Percentiles rank a stretch among this genome's conserved stretches.
phyloP scores from a whole-genome alignment of 2,113 vertebrate species.

The Chlamydotis undulata region DNA sequence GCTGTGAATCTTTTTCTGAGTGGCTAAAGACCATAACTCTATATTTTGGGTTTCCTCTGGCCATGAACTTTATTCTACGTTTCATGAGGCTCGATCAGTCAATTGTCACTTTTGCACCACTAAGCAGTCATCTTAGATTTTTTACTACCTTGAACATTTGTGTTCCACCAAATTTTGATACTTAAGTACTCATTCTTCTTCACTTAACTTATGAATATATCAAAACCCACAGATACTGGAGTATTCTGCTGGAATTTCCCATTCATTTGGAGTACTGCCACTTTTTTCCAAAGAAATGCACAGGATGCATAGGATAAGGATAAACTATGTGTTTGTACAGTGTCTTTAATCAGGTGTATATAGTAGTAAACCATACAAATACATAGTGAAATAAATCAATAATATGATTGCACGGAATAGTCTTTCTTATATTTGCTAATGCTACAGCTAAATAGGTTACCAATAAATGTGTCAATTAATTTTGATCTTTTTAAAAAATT shows the following conservation, averaged over 20 bases:
- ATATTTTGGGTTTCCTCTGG: background rate
- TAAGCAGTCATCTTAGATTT: background rate
- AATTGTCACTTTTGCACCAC: background rate
- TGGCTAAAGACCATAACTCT: too few relatives aligned
- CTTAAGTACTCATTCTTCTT: background rate
- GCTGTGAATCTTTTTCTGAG: background rate
- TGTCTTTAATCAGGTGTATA: background rate
- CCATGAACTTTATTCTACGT: background rate
- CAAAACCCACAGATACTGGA: background rate
- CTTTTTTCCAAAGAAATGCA: background rate
- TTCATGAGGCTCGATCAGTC: background rate
- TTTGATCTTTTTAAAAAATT: conserved; percentile 29
- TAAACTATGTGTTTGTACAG: background rate
- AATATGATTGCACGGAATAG: background rate
- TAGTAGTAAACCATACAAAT: background rate
- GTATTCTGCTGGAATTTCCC: background rate
- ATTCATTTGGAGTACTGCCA: background rate
- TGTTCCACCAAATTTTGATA: background rate
- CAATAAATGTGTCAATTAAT: background rate
- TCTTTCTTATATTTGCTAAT: background rate
- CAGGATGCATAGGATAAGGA: background rate
- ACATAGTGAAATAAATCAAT: background rate
- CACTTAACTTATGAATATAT: background rate
- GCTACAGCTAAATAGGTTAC: background rate
- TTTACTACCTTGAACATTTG: background rate